phyloP scores from a whole-genome alignment of 2,888 invertebrate species.

The Oligia fasciuncula region DNA sequence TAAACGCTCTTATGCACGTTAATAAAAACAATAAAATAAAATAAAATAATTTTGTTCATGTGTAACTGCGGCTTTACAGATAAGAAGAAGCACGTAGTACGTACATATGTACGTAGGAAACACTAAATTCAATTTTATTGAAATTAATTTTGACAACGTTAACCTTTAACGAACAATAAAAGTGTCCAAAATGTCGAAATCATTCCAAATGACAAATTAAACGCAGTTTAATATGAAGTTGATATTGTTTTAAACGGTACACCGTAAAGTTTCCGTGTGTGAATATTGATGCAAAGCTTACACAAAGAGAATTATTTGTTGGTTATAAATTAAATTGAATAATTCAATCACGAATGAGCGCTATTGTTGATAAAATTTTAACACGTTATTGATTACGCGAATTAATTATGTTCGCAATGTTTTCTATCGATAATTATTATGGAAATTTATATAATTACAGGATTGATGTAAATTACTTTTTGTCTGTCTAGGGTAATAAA shows the following conservation, averaged over 20 bases:
- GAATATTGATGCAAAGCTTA: background rate
- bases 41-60: too few species aligned
- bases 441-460: slow-evolving; percentile 5
- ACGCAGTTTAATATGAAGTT: background rate
- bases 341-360: slow-evolving; percentile 4
- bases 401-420: slow-evolving; percentile 17
- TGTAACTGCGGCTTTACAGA: too few species aligned
- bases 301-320: slow-evolving; percentile 5
- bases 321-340: slow-evolving; percentile 24
- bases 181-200: background rate
- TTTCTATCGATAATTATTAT: slow-evolving; percentile 7
- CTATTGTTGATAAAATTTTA: slow-evolving; percentile 1
- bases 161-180: background rate
- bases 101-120: too few species aligned
- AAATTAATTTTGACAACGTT: background rate
- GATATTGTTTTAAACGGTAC: background rate
- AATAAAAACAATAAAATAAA: too few species aligned
- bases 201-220: slow-evolving; percentile 2
- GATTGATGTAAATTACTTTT: slow-evolving; percentile 3
- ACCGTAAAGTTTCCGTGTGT: background rate
- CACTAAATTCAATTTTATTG: too few species aligned
- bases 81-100: background rate
- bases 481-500: background rate
- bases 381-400: background rate
- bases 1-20: too few species aligned